Conservation (phyloP, 2,888 invertebrate genomes). For the Cartodere bifasciata region DNA sequence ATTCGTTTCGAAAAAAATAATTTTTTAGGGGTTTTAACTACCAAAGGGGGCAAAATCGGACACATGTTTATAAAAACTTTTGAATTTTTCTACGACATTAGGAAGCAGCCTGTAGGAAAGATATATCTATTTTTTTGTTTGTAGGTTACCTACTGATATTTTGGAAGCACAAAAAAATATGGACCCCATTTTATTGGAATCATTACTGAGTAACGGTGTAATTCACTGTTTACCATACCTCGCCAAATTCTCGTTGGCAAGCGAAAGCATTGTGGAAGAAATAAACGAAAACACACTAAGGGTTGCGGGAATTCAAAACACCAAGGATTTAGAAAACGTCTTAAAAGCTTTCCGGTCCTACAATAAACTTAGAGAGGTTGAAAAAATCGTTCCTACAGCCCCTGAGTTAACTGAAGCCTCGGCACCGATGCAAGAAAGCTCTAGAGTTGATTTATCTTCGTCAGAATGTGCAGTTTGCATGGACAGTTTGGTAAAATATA, state of each 20-base stretch:
- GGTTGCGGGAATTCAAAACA: conserved; percentile 43
- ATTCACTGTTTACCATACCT: conserved; percentile 67
- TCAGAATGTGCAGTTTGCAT: conserved; percentile 79
- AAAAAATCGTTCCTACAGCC: conserved; percentile 4
- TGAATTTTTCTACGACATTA: neutral
- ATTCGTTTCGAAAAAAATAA: too few species aligned
- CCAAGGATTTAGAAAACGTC: conserved; percentile 46
- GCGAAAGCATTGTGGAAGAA: too few species aligned
- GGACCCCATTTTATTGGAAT: conserved; percentile 54
- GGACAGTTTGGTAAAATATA: conserved; percentile 47
- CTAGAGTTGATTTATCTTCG: too few species aligned
- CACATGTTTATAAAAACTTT: too few species aligned
- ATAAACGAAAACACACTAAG: conserved; percentile 44
- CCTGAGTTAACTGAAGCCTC: conserved; percentile 23
- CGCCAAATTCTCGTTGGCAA: conserved; percentile 47
- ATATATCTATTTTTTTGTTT: conserved; percentile 6
- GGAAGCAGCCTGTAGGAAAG: neutral
- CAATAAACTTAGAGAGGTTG: conserved; percentile 25
- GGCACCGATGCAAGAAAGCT: conserved; percentile 28
- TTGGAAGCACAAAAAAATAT: conserved; percentile 47
- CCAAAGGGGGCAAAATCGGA: too few species aligned
- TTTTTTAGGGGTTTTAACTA: neutral
- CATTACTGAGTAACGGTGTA: conserved; percentile 56
- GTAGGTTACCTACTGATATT: conserved; percentile 46
- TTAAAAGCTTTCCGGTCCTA: conserved; percentile 50